A percentile compares a stretch with the other conserved stretches of the same genome.
phyloP scores from a whole-genome alignment of 1,140 invertebrate species.

The Sminthurinus signatus region DNA sequence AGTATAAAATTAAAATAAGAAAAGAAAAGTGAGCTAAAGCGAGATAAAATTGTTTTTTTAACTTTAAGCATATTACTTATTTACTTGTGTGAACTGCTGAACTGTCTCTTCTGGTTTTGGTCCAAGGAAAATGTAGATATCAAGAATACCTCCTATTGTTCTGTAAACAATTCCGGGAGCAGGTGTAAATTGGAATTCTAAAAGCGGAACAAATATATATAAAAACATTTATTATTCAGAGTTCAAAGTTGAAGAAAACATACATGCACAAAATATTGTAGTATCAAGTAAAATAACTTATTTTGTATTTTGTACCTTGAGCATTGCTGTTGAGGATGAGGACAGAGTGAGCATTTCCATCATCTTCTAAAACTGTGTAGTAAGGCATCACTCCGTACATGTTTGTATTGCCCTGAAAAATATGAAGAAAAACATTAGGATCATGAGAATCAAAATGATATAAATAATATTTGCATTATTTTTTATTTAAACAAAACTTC shows the following conservation, averaged over 20 bases:
- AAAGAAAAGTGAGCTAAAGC: too few relatives aligned
- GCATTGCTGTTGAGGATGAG: slow-evolving; percentile 38
- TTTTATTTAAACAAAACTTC: too few relatives aligned
- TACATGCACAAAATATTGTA: neutral
- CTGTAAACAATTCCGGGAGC: slow-evolving; percentile 42
- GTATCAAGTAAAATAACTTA: neutral
- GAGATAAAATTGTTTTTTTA: too few relatives aligned
- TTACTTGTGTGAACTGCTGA: slow-evolving; percentile 49
- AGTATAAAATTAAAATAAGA: too few relatives aligned
- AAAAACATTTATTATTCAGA: neutral
- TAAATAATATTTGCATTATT: neutral
- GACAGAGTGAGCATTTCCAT: slow-evolving; percentile 38
- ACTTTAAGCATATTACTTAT: too few relatives aligned
- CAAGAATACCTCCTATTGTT: slow-evolving; percentile 46
- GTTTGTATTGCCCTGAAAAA: slow-evolving; percentile 13
- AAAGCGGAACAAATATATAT: slow-evolving; percentile 30
- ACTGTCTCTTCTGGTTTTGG: slow-evolving; percentile 49
- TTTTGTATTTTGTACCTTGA: slow-evolving; percentile 32
- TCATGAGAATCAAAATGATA: slow-evolving; percentile 1
- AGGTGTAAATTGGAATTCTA: slow-evolving; percentile 35
- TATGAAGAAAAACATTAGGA: too few relatives aligned
- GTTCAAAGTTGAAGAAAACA: slow-evolving; percentile 28
- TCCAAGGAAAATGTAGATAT: slow-evolving; percentile 50
- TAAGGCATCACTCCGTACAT: slow-evolving; percentile 47
- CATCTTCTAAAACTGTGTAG: slow-evolving; percentile 49